A percentile compares a stretch with the other conserved stretches of the same genome.
These are phyloP conservation scores for Macrotis lagotis DNA, from an alignment of 2,113 vertebrate genomes.

Conservation along the genomic window DNA sequence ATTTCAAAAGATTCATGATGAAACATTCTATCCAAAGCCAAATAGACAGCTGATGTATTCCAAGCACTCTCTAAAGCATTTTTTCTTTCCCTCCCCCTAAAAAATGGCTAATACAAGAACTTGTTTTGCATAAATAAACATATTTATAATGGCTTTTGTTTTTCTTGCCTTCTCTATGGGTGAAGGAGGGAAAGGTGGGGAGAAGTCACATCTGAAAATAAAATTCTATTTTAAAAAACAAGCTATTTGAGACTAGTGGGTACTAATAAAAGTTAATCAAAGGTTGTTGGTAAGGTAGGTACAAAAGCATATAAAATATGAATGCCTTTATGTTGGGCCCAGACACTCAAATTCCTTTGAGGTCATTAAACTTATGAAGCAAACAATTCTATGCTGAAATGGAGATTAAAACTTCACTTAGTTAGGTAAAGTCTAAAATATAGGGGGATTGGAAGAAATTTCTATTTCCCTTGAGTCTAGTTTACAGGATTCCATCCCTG, in stretches of 20 bases:
- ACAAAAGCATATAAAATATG: not conserved
- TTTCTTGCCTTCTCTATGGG: not conserved
- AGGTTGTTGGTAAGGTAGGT: not conserved
- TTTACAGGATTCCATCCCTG: not conserved
- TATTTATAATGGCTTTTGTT: not conserved
- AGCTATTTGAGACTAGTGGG: not conserved
- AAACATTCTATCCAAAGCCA: not conserved
- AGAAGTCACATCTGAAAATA: not conserved
- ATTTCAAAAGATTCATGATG: not conserved
- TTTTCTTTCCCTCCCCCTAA: not conserved
- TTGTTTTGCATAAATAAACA: not conserved
- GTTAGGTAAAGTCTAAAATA: not conserved
- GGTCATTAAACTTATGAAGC: not conserved
- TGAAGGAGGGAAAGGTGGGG: not conserved
- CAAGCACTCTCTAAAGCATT: not conserved
- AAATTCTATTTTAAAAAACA: slow-evolving; percentile 1
- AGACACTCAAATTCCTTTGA: not conserved
- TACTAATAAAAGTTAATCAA: not conserved
- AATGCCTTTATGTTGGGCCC: not conserved
- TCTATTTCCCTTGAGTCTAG: not conserved
- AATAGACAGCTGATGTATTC: not conserved
- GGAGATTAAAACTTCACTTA: not conserved
- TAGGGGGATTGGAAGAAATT: not conserved
- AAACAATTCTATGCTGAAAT: not conserved
- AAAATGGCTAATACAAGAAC: not conserved